phyloP scores from a whole-genome alignment of 2,113 vertebrate genomes.

The Illadopsis cleaveri region DNA sequence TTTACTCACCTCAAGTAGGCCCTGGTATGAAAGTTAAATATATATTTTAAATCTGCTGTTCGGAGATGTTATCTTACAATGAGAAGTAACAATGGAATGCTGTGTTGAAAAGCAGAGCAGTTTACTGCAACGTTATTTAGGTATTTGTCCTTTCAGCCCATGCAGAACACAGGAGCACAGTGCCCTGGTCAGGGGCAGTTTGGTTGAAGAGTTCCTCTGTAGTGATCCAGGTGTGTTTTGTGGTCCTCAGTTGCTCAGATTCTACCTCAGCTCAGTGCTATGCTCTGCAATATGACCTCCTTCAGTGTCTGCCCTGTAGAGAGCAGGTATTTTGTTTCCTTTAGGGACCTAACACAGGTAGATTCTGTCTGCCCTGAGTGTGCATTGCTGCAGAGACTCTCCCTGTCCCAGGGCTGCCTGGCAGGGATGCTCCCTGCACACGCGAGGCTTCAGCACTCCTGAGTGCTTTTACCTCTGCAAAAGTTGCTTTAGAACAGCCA shows the following conservation, averaged over 20 bases:
- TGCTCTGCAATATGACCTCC: background rate
- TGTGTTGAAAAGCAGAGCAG: background rate
- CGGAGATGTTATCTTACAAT: background rate
- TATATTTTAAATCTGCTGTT: background rate
- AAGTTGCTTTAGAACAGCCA: background rate
- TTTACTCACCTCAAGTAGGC: background rate
- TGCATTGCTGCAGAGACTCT: background rate
- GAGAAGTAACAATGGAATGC: background rate
- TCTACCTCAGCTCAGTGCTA: conserved; percentile 41
- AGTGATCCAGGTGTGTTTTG: background rate
- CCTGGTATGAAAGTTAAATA: background rate
- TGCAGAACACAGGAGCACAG: background rate
- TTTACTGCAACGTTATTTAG: background rate
- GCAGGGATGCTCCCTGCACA: background rate
- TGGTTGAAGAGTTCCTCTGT: background rate
- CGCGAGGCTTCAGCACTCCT: accelerated
- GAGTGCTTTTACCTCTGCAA: background rate
- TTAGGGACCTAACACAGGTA: background rate
- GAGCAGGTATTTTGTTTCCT: background rate
- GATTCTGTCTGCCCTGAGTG: background rate
- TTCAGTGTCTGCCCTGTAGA: background rate
- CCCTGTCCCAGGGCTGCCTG: background rate
- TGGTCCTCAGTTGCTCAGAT: background rate
- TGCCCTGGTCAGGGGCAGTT: background rate
- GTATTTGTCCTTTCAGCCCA: background rate